Conservation (phyloP, 2,888 invertebrate genomes). For the Phymatocera aterrima region DNA sequence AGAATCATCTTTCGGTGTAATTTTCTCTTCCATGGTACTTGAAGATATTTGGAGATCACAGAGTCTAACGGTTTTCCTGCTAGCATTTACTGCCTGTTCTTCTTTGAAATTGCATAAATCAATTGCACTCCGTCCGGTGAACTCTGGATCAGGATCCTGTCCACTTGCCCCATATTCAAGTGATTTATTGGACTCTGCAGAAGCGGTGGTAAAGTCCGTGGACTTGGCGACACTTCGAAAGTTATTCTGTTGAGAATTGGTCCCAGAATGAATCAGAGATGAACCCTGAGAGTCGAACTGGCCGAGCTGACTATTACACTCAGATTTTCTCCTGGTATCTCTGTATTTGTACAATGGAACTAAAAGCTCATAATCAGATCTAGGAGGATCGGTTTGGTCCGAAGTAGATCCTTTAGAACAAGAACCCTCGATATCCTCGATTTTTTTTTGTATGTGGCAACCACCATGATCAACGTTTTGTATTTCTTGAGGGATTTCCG, state of each 20-base stretch:
- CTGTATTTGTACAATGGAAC: not conserved
- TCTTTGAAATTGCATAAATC: not conserved
- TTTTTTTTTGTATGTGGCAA: not conserved
- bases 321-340: not conserved
- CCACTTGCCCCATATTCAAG: not conserved
- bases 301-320: not conserved
- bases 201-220: not conserved
- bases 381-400: not conserved
- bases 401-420: not conserved
- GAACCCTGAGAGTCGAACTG: not conserved
- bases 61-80: not conserved
- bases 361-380: not conserved
- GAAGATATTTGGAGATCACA: not conserved
- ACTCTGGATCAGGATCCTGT: not conserved
- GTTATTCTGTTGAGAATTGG: slow-evolving; percentile 8
- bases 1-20: not conserved
- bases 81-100: not conserved
- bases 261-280: not conserved
- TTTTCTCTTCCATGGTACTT: not conserved
- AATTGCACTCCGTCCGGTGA: not conserved
- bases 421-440: not conserved
- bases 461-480: not conserved
- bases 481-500: not conserved
- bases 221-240: not conserved
- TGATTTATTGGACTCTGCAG: not conserved